These are phyloP conservation scores for Apistogramma diplotaenia DNA, from an alignment of 2,113 vertebrate species.

Conservation along the genomic window DNA sequence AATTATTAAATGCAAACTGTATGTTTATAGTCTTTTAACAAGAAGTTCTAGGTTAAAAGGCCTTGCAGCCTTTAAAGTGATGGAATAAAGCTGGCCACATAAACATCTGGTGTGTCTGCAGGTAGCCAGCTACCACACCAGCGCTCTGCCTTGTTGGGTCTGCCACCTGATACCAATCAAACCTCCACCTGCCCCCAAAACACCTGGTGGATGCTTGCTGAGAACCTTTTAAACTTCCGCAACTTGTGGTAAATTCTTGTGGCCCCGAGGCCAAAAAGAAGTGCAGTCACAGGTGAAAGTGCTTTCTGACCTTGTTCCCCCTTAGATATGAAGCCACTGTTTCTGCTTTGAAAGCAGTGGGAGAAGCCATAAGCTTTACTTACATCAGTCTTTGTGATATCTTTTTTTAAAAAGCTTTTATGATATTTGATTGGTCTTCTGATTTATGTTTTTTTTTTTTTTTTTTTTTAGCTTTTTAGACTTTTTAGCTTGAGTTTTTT, in stretches of 20 bases:
- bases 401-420: not conserved
- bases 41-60: not conserved
- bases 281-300: conserved; percentile 1
- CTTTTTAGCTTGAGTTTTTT: not conserved
- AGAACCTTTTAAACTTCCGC: conserved; percentile 25
- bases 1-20: not conserved
- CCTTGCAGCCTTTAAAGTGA: not conserved
- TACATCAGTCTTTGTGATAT: not conserved
- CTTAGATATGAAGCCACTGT: not conserved
- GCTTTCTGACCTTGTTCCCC: not conserved
- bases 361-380: not conserved
- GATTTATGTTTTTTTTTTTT: too few species aligned
- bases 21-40: not conserved
- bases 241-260: conserved; percentile 34
- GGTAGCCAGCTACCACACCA: not conserved
- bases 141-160: conserved; percentile 13
- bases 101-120: not conserved
- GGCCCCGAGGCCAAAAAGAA: conserved; percentile 23
- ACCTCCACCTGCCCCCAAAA: conserved; percentile 67
- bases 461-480: too few species aligned
- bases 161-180: conserved; percentile 66
- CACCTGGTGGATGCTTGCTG: conserved; percentile 47
- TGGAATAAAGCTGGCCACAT: not conserved
- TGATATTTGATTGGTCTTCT: not conserved
- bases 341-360: not conserved